Evolutionary conservation across 2,113 vertebrate species (phyloP).

Genomic region (Gnathochromis pfefferi): DNA sequence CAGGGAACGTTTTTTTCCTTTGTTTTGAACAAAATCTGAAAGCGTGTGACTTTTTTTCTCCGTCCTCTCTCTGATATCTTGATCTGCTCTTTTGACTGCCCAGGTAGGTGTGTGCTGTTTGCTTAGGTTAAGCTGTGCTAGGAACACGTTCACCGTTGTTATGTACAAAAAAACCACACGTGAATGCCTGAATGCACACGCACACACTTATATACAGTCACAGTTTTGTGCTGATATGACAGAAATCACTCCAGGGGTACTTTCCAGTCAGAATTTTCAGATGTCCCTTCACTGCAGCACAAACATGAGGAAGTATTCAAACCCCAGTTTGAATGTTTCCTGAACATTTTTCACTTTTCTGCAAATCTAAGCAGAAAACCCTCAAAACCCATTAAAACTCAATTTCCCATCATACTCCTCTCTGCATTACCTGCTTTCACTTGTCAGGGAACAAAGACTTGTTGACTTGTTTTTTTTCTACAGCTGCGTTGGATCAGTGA

Average conservation of each 20-base stretch:
- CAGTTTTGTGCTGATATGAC: conserved; percentile 47
- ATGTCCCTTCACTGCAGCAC: background rate
- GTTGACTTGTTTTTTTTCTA: background rate
- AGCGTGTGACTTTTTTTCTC: background rate
- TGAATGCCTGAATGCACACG: background rate
- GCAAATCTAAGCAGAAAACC: conserved; percentile 34
- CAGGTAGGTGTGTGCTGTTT: conserved; percentile 67
- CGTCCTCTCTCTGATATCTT: background rate
- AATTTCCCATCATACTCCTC: conserved; percentile 27
- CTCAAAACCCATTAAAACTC: background rate
- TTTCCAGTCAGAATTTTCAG: conserved; percentile 12
- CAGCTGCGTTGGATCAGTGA: background rate
- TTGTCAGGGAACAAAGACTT: background rate
- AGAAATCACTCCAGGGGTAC: conserved; percentile 7
- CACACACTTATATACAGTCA: background rate
- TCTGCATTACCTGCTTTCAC: background rate
- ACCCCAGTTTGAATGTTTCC: background rate
- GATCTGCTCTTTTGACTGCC: conserved; percentile 60
- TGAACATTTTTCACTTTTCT: background rate
- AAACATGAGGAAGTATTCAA: conserved; percentile 38
- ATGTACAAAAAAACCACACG: conserved; percentile 28
- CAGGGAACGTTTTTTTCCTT: background rate
- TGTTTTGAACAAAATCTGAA: conserved; percentile 10
- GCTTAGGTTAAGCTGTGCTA: conserved; percentile 48
- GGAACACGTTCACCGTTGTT: conserved; percentile 48